These are phyloP conservation scores for Pterois miles DNA, from an alignment of 2,797 vertebrate species.

Conservation along the genomic window DNA sequence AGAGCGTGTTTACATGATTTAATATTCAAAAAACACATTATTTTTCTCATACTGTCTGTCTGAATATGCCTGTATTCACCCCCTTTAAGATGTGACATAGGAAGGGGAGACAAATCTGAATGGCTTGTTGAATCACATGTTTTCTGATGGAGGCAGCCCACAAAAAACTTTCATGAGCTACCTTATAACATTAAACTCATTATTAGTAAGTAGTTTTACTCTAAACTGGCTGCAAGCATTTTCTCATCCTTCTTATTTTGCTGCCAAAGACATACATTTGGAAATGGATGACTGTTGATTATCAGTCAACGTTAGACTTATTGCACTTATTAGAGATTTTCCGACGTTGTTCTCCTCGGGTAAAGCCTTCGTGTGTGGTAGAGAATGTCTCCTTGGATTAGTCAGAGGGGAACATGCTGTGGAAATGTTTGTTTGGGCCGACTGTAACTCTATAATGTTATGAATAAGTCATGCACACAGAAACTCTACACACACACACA, in stretches of 20 bases:
- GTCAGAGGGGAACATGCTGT: slow-evolving; percentile 14
- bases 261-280: neutral
- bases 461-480: slow-evolving; percentile 67
- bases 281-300: neutral
- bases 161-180: no score
- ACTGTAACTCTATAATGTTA: slow-evolving; percentile 57
- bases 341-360: neutral
- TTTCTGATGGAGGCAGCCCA: no score
- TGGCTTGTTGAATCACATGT: no score
- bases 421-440: slow-evolving; percentile 28
- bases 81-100: no score
- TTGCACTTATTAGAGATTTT: neutral
- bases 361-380: neutral
- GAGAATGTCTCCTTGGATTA: neutral
- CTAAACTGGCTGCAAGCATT: neutral
- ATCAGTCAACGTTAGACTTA: neutral
- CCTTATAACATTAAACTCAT: neutral
- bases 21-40: no score
- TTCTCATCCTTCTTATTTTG: neutral
- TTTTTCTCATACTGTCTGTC: no score
- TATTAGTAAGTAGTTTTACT: neutral
- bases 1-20: no score
- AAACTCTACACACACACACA: slow-evolving; percentile 40
- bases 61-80: no score
- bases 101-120: no score